Evolutionary conservation across 2,888 invertebrate genomes (phyloP), one percentile per base, ranked within the genome.

Genomic region (Folsomia manolachei): DNA sequence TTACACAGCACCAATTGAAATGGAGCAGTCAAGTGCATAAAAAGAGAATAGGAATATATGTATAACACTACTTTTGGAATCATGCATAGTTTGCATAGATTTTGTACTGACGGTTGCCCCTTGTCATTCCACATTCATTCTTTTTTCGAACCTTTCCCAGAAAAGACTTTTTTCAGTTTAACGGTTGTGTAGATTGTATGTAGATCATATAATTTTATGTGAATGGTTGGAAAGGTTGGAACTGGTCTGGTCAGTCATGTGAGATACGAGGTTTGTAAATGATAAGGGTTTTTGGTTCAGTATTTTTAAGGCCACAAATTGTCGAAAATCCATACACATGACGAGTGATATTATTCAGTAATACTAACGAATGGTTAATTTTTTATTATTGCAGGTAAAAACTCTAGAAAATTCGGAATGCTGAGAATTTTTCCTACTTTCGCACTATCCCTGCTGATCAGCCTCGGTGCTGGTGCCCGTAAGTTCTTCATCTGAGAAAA

Each of bases 11-110:
- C 19, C 62, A 14, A 62, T 62, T 62, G 62, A 7, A 62, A 62
- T 62, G 27, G 27, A 71, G 27, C 21, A 60, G 25, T 25, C 68
- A 60, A 14, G 56, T 68, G 62, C 27, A 69, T 27, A 66, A 61
- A 27, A 23, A 11, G 21, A 25, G 39, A 39, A 39, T 4, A 14
- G 39, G 14, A 39, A 39, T 39, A 39, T 39, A n/a, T n/a, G n/a
- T n/a, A 39, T 39, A 39, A 39, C 39, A n/a, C n/a, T n/a, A n/a
- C n/a, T n/a, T n/a, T n/a, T n/a, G n/a, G n/a, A n/a, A n/a, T n/a
- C n/a, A n/a, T n/a, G n/a, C 39, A 14, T 4, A 39, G 39, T 39
- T 39, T 39, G 39, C 39, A 39, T 39, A 39, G 39, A 39, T 39
- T 39, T n/a, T 39, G 7, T 39, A 39, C 39, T 14, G 14, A 4